Evolutionary conservation across 2,113 vertebrate species (phyloP), one percentile per base, ranked within the genome.

Genomic region (Variabilichromis moorii): DNA sequence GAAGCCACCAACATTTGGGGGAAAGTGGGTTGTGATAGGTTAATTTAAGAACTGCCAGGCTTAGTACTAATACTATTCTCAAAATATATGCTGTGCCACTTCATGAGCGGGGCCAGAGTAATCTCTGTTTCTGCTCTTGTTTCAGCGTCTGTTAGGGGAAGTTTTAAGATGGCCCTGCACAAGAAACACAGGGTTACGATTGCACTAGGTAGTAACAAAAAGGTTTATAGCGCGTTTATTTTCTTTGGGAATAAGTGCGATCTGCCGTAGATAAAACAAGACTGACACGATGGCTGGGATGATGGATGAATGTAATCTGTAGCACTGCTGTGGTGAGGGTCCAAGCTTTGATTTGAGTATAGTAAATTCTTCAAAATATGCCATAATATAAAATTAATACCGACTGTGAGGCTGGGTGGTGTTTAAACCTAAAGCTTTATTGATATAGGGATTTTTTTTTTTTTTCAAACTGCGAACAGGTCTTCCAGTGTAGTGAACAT

Each of bases 141-240:
- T 51, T 85, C 35, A 3, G 19, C 66, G 78, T 91, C 26, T 91
- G 35, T 85, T 81, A 78, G 45, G 68, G 81, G 81, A 85, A 87
- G 90, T 82, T 92, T 91, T 90, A 93, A 92, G 47, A 90, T 78
- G 80, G 83, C 87, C 90, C 87, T 94, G 94, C 81, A 92, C 80
- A 87, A 93, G 88, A 90, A 93, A 90, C 61, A 88, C 89, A 92
- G 92, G 91, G 94, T 92, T 90, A 63, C 84, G 86, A 93, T 95
- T 96, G 96, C 96, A 96, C 95, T 95, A 93, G 93, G 84, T 94
- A 63, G 83, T 87, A 82, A 92, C 82, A 79, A 82, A 59, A 37
- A 92, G 31, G 94, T 96, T 96, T 94, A 94, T 93, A 93, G 54
- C 9, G 6, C 3, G 9, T 80, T 51, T 21, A 42, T 83, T 82